phyloP scores from a whole-genome alignment of 2,797 vertebrate genomes.

The Hypotaenidia philippensis region DNA sequence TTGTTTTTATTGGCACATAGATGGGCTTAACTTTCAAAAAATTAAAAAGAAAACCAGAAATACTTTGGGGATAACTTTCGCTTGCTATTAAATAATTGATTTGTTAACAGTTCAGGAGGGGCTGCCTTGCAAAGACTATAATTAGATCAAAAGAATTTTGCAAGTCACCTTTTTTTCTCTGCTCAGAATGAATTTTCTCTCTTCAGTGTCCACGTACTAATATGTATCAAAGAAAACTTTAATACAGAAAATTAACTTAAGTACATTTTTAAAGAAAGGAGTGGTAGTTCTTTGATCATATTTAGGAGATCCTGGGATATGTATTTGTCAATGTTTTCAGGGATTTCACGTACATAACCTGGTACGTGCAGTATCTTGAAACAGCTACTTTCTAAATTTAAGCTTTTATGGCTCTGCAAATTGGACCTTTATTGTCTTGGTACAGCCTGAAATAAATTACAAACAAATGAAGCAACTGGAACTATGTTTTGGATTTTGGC shows the following conservation, averaged over 20 bases:
- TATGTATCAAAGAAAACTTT: not conserved
- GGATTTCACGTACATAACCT: not conserved
- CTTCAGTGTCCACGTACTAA: not conserved
- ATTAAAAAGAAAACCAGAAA: not conserved
- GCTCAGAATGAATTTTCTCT: not conserved
- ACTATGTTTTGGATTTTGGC: not conserved
- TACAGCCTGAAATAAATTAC: not conserved
- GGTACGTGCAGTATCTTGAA: not conserved
- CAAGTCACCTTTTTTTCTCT: not conserved
- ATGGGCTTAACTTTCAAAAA: not conserved
- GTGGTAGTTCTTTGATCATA: not conserved
- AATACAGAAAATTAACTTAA: not conserved
- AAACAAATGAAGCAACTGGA: not conserved
- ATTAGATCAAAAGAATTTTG: not conserved
- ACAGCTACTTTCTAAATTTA: not conserved
- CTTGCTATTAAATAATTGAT: not conserved
- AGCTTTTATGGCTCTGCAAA: not conserved
- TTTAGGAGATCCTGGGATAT: not conserved
- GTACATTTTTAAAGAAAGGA: not conserved
- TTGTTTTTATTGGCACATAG: not conserved
- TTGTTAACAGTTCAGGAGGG: not conserved
- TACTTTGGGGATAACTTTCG: not conserved
- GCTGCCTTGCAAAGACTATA: not conserved
- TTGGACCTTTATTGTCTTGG: not conserved
- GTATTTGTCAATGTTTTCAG: not conserved